These are phyloP conservation scores for Papilio xuthus DNA, from an alignment of 1,140 invertebrate species.

Conservation along the genomic window DNA sequence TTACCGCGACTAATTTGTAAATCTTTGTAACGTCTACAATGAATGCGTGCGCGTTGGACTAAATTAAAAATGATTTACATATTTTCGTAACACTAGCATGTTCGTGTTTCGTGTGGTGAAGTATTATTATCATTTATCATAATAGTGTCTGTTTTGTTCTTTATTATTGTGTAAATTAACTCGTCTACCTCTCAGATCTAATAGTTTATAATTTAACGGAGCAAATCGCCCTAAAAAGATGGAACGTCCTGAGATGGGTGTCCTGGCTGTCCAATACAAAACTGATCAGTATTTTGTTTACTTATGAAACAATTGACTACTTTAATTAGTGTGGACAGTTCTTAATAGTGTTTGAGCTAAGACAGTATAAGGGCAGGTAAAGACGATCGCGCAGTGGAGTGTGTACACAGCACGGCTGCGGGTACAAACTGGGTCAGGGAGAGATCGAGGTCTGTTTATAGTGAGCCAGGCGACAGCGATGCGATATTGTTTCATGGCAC, in stretches of 20 bases:
- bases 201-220: no score
- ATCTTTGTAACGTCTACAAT: background rate
- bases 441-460: slow-evolving; percentile 39
- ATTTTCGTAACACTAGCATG: background rate
- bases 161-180: background rate
- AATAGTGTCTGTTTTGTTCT: background rate
- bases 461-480: background rate
- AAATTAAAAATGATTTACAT: slow-evolving; percentile 1
- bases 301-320: background rate
- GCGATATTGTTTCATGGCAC: background rate
- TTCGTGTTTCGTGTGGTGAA: background rate
- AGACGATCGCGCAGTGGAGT: background rate
- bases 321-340: background rate
- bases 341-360: background rate
- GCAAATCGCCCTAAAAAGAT: no score
- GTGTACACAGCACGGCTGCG: slow-evolving; percentile 32
- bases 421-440: slow-evolving; percentile 44
- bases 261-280: no score
- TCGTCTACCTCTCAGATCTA: background rate
- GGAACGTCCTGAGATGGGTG: no score
- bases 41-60: background rate
- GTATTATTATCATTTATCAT: background rate
- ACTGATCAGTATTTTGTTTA: no score
- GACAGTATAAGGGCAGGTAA: background rate
- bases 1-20: background rate